Evolutionary conservation across 2,113 vertebrate genomes (phyloP).

Genomic region (Nyctibius bracteatus): DNA sequence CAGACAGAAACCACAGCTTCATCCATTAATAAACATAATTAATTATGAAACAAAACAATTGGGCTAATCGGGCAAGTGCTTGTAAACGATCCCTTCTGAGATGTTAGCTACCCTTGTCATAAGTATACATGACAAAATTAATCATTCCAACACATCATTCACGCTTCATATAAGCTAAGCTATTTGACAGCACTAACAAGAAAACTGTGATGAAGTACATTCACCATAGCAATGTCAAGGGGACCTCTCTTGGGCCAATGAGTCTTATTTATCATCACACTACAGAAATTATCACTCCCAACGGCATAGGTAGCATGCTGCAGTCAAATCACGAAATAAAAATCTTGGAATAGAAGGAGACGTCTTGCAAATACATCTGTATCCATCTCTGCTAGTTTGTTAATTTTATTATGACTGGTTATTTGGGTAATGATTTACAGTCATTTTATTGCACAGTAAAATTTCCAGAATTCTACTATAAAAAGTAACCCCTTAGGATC

Average conservation of each 20-base stretch:
- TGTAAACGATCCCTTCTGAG: conserved; percentile 15
- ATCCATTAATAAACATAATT: conserved; percentile 7
- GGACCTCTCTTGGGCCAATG: neutral
- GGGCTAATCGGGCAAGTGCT: conserved; percentile 3
- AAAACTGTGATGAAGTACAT: conserved; percentile 10
- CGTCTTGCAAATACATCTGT: neutral
- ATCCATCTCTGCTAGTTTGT: neutral
- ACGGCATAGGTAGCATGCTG: neutral
- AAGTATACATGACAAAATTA: conserved; percentile 39
- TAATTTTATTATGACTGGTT: neutral
- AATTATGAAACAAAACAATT: conserved; percentile 35
- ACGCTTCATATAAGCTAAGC: neutral
- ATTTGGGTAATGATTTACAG: neutral
- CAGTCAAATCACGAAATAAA: neutral
- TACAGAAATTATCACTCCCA: neutral
- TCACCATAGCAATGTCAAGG: neutral
- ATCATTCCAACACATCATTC: conserved; percentile 26
- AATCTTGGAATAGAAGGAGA: neutral
- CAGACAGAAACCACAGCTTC: neutral
- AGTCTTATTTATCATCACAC: neutral
- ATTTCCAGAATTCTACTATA: neutral
- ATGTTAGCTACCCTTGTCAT: neutral
- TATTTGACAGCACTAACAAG: conserved; percentile 31
- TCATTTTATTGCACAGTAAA: neutral
- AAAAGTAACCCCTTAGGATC: neutral